Conservation (phyloP, 2,797 vertebrate species). For the Chromis chromis region DNA sequence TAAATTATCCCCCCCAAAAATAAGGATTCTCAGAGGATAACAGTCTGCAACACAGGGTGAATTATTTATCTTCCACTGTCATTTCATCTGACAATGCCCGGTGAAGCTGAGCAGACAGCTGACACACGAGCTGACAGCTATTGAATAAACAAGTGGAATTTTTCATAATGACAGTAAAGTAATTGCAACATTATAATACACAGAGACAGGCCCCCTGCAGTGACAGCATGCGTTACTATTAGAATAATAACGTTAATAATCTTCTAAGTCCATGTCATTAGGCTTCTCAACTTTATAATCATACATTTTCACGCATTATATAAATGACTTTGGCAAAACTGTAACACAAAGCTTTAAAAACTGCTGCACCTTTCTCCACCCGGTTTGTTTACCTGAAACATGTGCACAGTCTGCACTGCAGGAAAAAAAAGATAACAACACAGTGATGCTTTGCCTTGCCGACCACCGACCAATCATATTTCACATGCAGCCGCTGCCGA, state of each 20-base stretch:
- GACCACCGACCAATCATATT: constrained; percentile 80
- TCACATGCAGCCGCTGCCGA: constrained; percentile 32
- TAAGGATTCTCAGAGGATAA: constrained; percentile 18
- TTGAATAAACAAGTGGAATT: background rate
- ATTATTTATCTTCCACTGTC: constrained; percentile 19
- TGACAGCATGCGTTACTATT: background rate
- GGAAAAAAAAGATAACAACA: constrained; percentile 50
- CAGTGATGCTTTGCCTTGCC: constrained; percentile 69
- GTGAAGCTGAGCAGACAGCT: constrained; percentile 2
- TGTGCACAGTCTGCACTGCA: constrained; percentile 81
- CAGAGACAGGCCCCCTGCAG: background rate
- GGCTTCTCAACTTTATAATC: background rate
- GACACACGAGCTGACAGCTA: constrained; percentile 11
- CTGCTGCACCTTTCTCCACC: constrained; percentile 53
- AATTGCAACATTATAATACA: background rate
- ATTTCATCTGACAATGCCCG: constrained; percentile 17
- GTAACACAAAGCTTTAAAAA: constrained; percentile 27
- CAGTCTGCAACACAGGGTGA: constrained; percentile 2
- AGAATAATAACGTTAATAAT: background rate
- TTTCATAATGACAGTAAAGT: constrained; percentile 3
- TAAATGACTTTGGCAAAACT: constrained; percentile 5
- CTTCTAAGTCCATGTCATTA: background rate
- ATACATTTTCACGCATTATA: background rate
- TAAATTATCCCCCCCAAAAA: constrained; percentile 18
- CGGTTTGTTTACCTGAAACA: constrained; percentile 87